A percentile compares a stretch with the other conserved stretches of the same genome.
Evolutionary conservation across 1,140 invertebrate genomes (phyloP).

Genomic region (Brachionus angularis): DNA sequence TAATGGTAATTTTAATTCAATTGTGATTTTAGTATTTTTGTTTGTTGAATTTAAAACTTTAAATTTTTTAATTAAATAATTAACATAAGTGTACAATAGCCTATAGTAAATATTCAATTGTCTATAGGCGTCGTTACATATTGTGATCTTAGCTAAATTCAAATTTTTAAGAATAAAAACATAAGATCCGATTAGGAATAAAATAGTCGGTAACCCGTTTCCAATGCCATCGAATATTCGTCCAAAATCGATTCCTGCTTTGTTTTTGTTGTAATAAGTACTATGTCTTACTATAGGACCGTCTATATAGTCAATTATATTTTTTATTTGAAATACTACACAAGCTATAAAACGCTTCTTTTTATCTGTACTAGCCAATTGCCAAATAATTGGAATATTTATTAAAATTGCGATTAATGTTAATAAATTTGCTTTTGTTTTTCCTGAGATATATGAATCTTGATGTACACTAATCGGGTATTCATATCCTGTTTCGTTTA

Average conservation of each 20-base stretch:
- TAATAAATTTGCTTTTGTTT: slow-evolving; percentile 12
- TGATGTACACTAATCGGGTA: not conserved
- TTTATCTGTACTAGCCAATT: not conserved
- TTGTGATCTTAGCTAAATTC: not conserved
- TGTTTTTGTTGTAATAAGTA: not conserved
- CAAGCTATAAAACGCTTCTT: not conserved
- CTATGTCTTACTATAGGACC: slow-evolving; percentile 6
- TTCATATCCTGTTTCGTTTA: slow-evolving; percentile 12
- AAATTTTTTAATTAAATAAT: slow-evolving; percentile 13
- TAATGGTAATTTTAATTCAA: too few relatives aligned
- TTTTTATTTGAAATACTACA: slow-evolving; percentile 23
- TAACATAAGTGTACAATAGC: not conserved
- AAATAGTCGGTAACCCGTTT: not conserved
- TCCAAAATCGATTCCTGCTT: not conserved
- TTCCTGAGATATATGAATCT: not conserved
- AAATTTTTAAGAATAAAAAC: not conserved
- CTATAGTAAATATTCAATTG: slow-evolving; percentile 20
- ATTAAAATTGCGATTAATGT: slow-evolving; percentile 16
- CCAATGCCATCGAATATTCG: not conserved
- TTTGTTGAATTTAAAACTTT: not conserved
- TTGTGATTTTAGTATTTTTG: not conserved
- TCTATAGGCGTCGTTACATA: not conserved
- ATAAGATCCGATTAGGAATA: slow-evolving; percentile 21
- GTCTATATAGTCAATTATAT: slow-evolving; percentile 5
- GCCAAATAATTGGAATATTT: slow-evolving; percentile 9